phyloP scores from a whole-genome alignment of 1,140 invertebrate genomes.

The Drosophila jambulina region DNA sequence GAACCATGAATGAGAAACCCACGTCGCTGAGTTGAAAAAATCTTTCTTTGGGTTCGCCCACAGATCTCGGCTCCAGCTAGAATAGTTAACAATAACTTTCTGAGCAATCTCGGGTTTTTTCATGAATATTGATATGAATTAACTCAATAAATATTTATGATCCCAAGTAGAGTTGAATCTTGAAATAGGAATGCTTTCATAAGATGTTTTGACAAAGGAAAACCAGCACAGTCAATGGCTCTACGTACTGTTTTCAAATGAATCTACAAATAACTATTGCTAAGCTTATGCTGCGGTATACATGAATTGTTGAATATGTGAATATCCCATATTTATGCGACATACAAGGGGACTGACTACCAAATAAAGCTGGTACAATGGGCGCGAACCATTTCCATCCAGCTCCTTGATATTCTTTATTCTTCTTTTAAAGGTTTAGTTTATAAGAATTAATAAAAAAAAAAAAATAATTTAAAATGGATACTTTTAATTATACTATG shows the following conservation, averaged over 20 bases:
- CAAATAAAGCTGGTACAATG: no score
- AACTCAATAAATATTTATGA: constrained; percentile 5
- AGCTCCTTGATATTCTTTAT: no score
- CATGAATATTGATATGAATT: constrained; percentile 6
- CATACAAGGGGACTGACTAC: no score
- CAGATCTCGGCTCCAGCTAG: not conserved
- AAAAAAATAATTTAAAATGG: no score
- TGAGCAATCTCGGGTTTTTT: not conserved
- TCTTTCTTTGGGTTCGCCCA: not conserved
- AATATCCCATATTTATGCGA: not conserved
- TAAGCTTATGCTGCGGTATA: not conserved
- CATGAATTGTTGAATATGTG: not conserved
- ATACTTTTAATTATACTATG: no score
- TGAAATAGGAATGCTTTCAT: not conserved
- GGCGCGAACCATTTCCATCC: no score
- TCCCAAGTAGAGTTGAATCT: constrained; percentile 1
- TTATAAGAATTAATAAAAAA: no score
- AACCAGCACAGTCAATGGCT: not conserved
- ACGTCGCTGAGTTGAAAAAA: not conserved
- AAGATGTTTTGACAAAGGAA: not conserved
- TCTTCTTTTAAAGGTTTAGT: no score
- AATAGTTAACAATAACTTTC: not conserved
- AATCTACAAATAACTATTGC: not conserved
- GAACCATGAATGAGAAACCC: constrained; percentile 4
- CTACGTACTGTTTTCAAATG: not conserved